phyloP scores from a whole-genome alignment of 2,113 vertebrate genomes.

The Cottus gobio region DNA sequence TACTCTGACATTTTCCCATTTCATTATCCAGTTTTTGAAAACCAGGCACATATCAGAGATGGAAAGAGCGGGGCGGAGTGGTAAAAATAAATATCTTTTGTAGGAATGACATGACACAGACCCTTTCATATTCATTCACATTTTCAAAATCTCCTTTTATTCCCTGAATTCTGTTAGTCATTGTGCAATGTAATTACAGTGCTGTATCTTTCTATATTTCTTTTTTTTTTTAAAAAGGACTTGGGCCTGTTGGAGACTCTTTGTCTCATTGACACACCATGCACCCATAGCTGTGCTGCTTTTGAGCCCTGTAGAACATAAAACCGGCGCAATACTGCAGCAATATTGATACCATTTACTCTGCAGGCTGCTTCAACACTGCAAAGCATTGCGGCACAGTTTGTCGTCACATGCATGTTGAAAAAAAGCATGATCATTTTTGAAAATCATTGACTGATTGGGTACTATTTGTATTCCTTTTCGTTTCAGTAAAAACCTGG shows the following conservation, averaged over 20 bases:
- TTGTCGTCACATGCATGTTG: slow-evolving; percentile 14
- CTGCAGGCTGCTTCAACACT: slow-evolving; percentile 12
- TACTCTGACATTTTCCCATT: neutral
- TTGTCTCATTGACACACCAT: slow-evolving; percentile 17
- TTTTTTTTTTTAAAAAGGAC: too few species aligned
- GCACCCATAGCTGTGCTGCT: neutral
- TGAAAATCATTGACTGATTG: slow-evolving; percentile 15
- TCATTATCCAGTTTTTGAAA: slow-evolving; percentile 7
- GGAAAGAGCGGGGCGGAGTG: neutral
- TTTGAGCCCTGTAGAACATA: slow-evolving; percentile 1
- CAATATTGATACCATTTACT: slow-evolving; percentile 44
- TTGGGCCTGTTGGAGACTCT: slow-evolving; percentile 15
- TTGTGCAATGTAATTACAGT: slow-evolving; percentile 7
- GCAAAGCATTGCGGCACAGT: slow-evolving; percentile 12
- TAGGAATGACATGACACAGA: slow-evolving; percentile 5
- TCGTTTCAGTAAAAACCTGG: neutral
- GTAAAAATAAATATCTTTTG: slow-evolving; percentile 15
- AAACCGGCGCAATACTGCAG: slow-evolving; percentile 15
- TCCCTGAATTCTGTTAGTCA: neutral
- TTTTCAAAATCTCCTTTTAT: slow-evolving; percentile 27
- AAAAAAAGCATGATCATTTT: slow-evolving; percentile 14
- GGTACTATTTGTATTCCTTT: neutral
- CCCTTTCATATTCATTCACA: slow-evolving; percentile 13
- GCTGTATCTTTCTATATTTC: neutral
- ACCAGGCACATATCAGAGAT: slow-evolving; percentile 10